Evolutionary conservation across 2,113 vertebrate genomes (phyloP).

Genomic region (Channa argus): DNA sequence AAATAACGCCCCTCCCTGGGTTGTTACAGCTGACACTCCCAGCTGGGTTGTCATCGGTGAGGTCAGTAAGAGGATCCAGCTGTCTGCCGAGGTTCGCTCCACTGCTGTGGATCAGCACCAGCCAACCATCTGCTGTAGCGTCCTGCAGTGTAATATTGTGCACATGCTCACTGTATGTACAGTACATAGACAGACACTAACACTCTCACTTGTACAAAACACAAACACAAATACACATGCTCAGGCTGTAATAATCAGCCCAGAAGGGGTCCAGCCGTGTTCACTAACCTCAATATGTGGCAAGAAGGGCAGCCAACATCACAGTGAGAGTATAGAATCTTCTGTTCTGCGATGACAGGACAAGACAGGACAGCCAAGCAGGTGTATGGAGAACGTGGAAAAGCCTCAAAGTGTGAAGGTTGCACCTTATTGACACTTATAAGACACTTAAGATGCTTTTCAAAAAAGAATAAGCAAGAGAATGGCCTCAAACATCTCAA

Average conservation of each 20-base stretch:
- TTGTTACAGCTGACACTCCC: slow-evolving; percentile 77
- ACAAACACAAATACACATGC: slow-evolving; percentile 19
- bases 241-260: slow-evolving; percentile 44
- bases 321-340: not conserved
- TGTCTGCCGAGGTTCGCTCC: slow-evolving; percentile 63
- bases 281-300: slow-evolving; percentile 23
- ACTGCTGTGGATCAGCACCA: slow-evolving; percentile 62
- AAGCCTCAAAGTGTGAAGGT: slow-evolving; percentile 8
- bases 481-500: not conserved
- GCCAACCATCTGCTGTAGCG: slow-evolving; percentile 65
- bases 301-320: slow-evolving; percentile 29
- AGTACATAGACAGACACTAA: slow-evolving; percentile 2
- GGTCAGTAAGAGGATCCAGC: slow-evolving; percentile 78
- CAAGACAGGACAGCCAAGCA: not conserved
- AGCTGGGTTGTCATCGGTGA: slow-evolving; percentile 74
- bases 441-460: not conserved
- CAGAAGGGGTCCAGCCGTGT: slow-evolving; percentile 1
- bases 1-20: slow-evolving; percentile 61
- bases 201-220: slow-evolving; percentile 18
- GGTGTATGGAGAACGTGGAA: not conserved
- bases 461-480: too few relatives aligned
- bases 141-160: slow-evolving; percentile 45
- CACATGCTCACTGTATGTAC: slow-evolving; percentile 29
- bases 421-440: slow-evolving; percentile 1
- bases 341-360: not conserved